Evolutionary conservation across 1,140 invertebrate species (phyloP), one percentile per base, ranked within the genome.

Genomic region (Macrostomum lignano): DNA sequence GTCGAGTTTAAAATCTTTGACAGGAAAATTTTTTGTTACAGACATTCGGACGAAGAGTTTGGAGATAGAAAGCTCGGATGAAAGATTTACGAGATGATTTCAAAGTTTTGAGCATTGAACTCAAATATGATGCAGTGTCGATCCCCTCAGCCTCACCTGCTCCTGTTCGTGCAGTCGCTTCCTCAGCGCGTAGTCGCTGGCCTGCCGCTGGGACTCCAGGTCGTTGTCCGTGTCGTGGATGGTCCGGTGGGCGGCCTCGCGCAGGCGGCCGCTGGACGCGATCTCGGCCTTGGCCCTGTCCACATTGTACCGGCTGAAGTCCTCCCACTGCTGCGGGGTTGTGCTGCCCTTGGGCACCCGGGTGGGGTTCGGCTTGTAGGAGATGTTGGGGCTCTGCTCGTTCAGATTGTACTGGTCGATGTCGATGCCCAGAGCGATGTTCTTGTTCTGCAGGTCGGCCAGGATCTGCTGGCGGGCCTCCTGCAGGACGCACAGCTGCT

Each of bases 161-260:
- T 73, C 68, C 3, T 32, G 72, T 75, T 79, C 73, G 46, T 78
- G 77, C 25, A 81, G 73, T 36, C 76, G 63, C 46, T 58, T 58
- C 29, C 61, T 44, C 42, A 79, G 61, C 34, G 67, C 67, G 46
- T 74, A 81, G 49, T 82, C 73, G 0, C 74, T 76, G 10, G 66
- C 63, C 28, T 45, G 48, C 37, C 69, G 66, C 52, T 81, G 76
- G 7, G 71, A 67, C 33, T 65, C 63, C 25, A 79, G 57, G 37
- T 77, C 69, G 42, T 75, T 76, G 26, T 64, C 63, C 0, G 70
- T 68, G 26, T 70, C 65, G 43, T 73, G 64, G 6, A 70, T 68
- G 1, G 73, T 67, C 38, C 58, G 55, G 31, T 78, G 60, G 38
- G 62, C 63, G 0, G 67, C 63, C 52, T 82, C 76, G 1, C 74